Conservation (phyloP, 2,113 vertebrate genomes). For the Procavia capensis region DNA sequence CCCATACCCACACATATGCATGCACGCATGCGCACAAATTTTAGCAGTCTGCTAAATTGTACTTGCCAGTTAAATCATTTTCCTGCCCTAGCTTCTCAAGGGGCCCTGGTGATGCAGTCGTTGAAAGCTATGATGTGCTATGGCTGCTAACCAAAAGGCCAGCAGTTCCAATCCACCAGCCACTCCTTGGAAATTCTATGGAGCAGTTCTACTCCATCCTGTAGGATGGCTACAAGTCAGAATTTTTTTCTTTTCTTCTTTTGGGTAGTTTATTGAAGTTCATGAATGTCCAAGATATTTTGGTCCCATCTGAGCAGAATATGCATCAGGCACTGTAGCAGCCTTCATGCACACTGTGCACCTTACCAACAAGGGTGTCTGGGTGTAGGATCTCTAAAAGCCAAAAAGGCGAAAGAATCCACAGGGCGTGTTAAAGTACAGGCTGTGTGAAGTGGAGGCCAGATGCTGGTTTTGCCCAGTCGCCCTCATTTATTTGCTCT, state of each 20-base stretch:
- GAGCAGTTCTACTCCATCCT: no score
- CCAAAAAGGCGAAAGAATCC: background rate
- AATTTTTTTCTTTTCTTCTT: no score
- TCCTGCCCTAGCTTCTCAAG: background rate
- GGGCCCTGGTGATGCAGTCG: no score
- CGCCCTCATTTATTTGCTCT: slow-evolving; percentile 6
- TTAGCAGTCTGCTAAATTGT: background rate
- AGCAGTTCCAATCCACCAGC: no score
- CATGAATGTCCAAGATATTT: background rate
- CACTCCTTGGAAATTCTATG: no score
- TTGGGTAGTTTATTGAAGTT: background rate
- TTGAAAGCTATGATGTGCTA: no score
- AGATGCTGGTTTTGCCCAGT: accelerated
- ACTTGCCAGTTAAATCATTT: background rate
- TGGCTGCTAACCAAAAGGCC: no score
- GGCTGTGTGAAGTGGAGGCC: accelerated
- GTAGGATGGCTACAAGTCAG: no score
- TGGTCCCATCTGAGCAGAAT: background rate
- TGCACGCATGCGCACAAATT: background rate
- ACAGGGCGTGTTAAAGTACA: no score
- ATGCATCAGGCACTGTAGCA: background rate
- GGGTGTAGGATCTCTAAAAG: background rate
- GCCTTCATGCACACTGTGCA: background rate
- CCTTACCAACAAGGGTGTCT: background rate
- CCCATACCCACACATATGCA: background rate